Percentiles rank a stretch among this genome's conserved stretches.
Conservation (phyloP, 2,888 invertebrate species). For the Lycaena phlaeas region DNA sequence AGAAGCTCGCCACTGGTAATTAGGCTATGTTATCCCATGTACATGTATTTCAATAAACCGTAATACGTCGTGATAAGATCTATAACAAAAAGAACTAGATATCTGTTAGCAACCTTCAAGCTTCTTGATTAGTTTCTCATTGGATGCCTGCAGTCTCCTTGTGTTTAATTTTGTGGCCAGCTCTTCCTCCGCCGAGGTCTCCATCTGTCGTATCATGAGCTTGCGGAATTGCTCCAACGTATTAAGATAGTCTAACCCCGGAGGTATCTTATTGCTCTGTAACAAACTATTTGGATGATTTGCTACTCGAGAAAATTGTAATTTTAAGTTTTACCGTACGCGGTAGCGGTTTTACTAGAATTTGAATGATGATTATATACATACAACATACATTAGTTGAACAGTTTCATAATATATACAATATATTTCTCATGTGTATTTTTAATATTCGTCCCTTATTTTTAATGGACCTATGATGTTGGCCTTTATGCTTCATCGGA, state of each 20-base stretch:
- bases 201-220: slow-evolving; percentile 48
- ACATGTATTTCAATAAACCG: no score
- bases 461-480: no score
- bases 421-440: no score
- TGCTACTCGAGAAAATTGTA: background rate
- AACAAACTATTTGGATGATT: background rate
- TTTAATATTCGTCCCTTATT: no score
- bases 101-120: slow-evolving; percentile 45
- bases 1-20: no score
- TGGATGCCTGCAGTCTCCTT: slow-evolving; percentile 53
- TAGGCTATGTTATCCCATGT: no score
- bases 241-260: slow-evolving; percentile 38
- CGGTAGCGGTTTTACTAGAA: background rate
- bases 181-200: slow-evolving; percentile 60
- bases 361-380: background rate
- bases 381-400: background rate
- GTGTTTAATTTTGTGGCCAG: slow-evolving; percentile 47
- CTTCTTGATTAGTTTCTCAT: slow-evolving; percentile 40
- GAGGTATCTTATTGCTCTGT: slow-evolving; percentile 14
- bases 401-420: background rate
- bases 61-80: no score
- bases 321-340: background rate
- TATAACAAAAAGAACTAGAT: no score
- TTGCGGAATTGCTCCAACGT: slow-evolving; percentile 47
- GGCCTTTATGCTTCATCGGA: no score